These are phyloP conservation scores for Acanthis flammea DNA, from an alignment of 2,797 vertebrate genomes.

Conservation along the genomic window DNA sequence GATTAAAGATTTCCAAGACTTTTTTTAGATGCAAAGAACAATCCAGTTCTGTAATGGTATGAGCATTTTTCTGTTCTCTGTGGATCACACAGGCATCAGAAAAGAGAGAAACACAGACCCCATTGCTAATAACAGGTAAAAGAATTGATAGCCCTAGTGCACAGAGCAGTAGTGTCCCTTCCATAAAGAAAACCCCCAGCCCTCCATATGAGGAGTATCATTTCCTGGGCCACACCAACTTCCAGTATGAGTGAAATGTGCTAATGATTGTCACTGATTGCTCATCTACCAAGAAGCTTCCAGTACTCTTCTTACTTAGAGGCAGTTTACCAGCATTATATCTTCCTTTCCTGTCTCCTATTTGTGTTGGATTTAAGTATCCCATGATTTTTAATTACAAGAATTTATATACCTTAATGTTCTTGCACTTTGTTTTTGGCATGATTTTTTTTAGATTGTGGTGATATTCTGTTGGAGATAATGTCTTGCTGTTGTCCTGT, in stretches of 20 bases:
- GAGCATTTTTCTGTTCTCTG: background rate
- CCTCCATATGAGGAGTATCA: background rate
- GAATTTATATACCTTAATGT: background rate
- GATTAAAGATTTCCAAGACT: background rate
- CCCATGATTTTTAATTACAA: background rate
- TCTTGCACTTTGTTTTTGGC: background rate
- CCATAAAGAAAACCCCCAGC: rapidly evolving
- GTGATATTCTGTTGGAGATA: background rate
- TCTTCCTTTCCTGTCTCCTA: background rate
- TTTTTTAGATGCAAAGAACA: background rate
- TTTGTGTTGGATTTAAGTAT: background rate
- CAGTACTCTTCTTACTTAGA: background rate
- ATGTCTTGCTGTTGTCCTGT: background rate
- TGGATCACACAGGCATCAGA: background rate
- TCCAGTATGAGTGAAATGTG: background rate
- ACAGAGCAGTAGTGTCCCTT: background rate
- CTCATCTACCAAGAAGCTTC: background rate
- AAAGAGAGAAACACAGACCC: background rate
- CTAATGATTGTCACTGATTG: background rate
- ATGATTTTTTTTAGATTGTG: background rate
- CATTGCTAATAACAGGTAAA: background rate
- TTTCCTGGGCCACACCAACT: background rate
- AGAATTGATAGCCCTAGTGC: background rate
- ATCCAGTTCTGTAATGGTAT: background rate
- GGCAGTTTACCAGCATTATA: background rate